These are phyloP conservation scores for Malurus splendens DNA, from an alignment of 2,797 vertebrate species.

Conservation along the genomic window DNA sequence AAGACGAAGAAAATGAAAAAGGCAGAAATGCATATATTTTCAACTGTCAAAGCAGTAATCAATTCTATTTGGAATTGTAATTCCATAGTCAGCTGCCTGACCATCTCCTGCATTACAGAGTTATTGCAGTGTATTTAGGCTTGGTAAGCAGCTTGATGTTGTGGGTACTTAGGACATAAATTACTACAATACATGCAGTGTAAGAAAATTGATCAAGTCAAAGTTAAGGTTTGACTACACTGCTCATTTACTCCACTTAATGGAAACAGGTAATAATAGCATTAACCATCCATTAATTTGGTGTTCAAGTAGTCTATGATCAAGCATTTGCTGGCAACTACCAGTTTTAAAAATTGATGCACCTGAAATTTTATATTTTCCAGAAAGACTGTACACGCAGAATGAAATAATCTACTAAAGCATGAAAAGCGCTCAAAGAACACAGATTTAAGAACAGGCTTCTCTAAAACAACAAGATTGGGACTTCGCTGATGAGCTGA, in stretches of 20 bases:
- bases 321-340: not conserved
- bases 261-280: not conserved
- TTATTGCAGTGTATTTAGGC: not conserved
- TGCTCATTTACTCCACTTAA: not conserved
- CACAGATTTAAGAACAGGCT: not conserved
- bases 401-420: not conserved
- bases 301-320: not conserved
- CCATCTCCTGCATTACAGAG: not conserved
- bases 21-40: not conserved
- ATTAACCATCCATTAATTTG: not conserved
- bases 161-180: not conserved
- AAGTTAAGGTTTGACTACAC: not conserved
- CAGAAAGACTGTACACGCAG: not conserved
- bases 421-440: not conserved
- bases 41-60: not conserved
- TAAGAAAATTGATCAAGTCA: not conserved
- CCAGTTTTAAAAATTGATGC: not conserved
- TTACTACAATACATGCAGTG: not conserved
- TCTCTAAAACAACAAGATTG: not conserved
- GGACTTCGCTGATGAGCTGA: accelerated
- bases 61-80: not conserved
- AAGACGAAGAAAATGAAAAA: not conserved
- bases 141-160: not conserved
- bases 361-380: not conserved
- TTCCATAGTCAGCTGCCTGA: not conserved